Conservation (phyloP, 2,888 invertebrate species). For the Drosophila meridiana region DNA sequence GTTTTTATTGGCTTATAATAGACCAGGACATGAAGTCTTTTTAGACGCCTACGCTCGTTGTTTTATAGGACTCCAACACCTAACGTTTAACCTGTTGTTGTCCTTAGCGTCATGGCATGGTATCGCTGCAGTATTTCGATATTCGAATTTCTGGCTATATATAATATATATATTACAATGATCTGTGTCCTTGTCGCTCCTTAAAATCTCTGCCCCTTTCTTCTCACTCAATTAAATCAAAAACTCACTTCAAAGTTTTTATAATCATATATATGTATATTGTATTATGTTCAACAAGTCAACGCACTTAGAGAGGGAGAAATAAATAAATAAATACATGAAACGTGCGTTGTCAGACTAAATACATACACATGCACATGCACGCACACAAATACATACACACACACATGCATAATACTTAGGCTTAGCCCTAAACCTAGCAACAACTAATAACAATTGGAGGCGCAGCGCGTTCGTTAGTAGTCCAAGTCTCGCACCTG, state of each 20-base stretch:
- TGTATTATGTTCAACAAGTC: slow-evolving; percentile 13
- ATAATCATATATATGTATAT: slow-evolving; percentile 1
- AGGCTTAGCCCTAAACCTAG: slow-evolving; percentile 38
- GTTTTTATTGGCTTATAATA: too few species aligned
- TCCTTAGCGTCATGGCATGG: too few species aligned
- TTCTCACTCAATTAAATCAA: background rate
- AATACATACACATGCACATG: slow-evolving; percentile 10
- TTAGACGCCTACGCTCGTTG: too few species aligned
- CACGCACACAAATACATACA: background rate
- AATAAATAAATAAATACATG: slow-evolving; percentile 25
- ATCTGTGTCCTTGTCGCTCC: too few species aligned
- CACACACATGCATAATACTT: slow-evolving; percentile 3
- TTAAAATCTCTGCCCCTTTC: background rate
- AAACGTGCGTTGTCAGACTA: slow-evolving; percentile 6
- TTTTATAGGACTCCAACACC: too few species aligned
- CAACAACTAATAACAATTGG: slow-evolving; percentile 49
- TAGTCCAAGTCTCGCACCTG: slow-evolving; percentile 65
- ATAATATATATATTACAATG: too few species aligned
- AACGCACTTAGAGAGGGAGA: background rate
- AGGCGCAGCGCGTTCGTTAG: slow-evolving; percentile 23
- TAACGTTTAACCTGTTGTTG: too few species aligned
- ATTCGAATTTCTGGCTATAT: too few species aligned
- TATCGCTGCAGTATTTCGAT: too few species aligned
- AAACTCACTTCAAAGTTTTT: background rate
- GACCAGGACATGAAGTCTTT: too few species aligned